Conservation (phyloP, 2,888 invertebrate genomes). For the Timandra comae region DNA sequence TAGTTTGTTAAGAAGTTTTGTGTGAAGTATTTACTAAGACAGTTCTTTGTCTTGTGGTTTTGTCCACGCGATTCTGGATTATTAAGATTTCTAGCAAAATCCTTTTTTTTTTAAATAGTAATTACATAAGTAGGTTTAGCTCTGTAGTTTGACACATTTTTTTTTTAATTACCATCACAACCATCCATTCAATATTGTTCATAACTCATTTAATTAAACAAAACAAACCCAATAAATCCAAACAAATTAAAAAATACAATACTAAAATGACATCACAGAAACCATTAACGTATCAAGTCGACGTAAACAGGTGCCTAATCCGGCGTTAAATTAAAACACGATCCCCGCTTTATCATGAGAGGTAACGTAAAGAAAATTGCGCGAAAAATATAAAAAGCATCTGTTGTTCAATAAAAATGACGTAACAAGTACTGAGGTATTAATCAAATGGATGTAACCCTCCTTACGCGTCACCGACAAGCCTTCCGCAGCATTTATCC, state of each 20-base stretch:
- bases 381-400: constrained; percentile 64
- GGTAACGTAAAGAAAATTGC: constrained; percentile 40
- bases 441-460: constrained; percentile 43
- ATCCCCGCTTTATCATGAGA: constrained; percentile 42
- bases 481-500: constrained; percentile 75
- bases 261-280: no score
- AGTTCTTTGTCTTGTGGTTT: no score
- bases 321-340: constrained; percentile 63
- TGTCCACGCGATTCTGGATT: no score
- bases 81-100: no score
- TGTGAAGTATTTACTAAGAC: no score
- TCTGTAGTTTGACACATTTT: no score
- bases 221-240: constrained; percentile 7
- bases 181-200: no score
- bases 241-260: constrained; percentile 21
- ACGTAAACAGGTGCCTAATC: constrained; percentile 51
- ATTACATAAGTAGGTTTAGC: no score
- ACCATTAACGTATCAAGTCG: constrained; percentile 33
- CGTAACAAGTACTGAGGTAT: constrained; percentile 51
- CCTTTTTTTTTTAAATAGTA: no score
- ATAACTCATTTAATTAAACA: constrained; percentile 34
- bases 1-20: no score
- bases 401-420: constrained; percentile 59
- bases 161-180: no score
- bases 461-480: constrained; percentile 67